Percentiles rank a stretch among this genome's conserved stretches.
These are phyloP conservation scores for Himalopsyche japonica DNA, from an alignment of 2,888 invertebrate genomes.

Conservation along the genomic window DNA sequence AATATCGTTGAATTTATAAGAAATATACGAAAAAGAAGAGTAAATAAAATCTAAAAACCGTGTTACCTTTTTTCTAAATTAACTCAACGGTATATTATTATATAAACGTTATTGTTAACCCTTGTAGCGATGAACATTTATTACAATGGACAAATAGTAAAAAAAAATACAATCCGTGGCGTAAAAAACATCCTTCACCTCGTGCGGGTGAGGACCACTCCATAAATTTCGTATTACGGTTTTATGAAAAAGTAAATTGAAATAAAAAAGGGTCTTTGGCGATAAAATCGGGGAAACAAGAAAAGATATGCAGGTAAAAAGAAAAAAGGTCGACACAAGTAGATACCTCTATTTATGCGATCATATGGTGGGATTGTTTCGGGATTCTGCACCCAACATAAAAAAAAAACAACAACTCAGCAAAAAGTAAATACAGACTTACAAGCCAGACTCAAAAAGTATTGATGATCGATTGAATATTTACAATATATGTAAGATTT, in stretches of 20 bases:
- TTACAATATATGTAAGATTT: no score
- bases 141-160: not conserved
- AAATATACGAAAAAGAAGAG: not conserved
- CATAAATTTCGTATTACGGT: constrained; percentile 35
- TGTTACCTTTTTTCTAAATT: not conserved
- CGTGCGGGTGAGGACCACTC: constrained; percentile 14
- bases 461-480: no score
- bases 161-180: constrained; percentile 15
- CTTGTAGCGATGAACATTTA: constrained; percentile 1
- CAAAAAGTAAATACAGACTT: not conserved
- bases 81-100: not conserved
- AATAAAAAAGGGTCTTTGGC: constrained; percentile 27
- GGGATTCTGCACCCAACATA: not conserved
- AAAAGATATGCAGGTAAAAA: constrained; percentile 10
- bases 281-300: constrained; percentile 15
- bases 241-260: constrained; percentile 38
- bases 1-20: not conserved
- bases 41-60: not conserved
- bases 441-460: no score
- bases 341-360: not conserved
- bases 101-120: constrained; percentile 2
- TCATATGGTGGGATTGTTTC: constrained; percentile 1
- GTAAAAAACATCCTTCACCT: constrained; percentile 30
- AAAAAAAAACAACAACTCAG: not conserved
- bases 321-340: not conserved